Conservation (phyloP, 2,797 vertebrate species). For the Sebastes dallii region DNA sequence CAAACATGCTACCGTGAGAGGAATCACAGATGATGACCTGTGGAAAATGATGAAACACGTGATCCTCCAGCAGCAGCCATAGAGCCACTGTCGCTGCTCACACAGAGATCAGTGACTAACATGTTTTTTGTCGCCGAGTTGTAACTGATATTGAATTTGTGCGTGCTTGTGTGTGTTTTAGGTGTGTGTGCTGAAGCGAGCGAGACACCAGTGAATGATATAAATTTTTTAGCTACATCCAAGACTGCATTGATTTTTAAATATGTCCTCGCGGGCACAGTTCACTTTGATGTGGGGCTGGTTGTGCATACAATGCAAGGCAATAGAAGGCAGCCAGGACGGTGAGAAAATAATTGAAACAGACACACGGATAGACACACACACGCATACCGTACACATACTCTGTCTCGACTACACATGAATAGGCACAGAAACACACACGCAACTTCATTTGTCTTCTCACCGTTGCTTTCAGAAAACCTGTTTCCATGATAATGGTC, state of each 20-base stretch:
- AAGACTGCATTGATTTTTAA: conserved; percentile 72
- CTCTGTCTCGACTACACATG: conserved; percentile 2
- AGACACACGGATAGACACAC: conserved; percentile 25
- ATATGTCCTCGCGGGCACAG: conserved; percentile 65
- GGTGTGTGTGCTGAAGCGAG: conserved; percentile 43
- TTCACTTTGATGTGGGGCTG: conserved; percentile 71
- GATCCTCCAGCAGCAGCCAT: conserved; percentile 33
- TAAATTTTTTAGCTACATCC: conserved; percentile 65
- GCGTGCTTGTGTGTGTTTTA: conserved; percentile 24
- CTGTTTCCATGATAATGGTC: not conserved
- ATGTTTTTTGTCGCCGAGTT: conserved; percentile 28
- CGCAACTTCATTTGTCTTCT: not conserved
- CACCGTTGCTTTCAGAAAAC: not conserved
- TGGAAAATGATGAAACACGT: conserved; percentile 47
- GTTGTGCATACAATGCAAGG: conserved; percentile 61
- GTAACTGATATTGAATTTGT: conserved; percentile 45
- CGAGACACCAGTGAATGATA: conserved; percentile 45
- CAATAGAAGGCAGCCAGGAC: conserved; percentile 37
- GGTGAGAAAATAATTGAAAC: conserved; percentile 53
- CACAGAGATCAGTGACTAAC: conserved; percentile 43
- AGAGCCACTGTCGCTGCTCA: conserved; percentile 30
- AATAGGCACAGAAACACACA: conserved; percentile 12
- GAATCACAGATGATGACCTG: conserved; percentile 46
- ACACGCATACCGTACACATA: conserved; percentile 5
- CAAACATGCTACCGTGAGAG: conserved; percentile 11